Conservation (phyloP, 2,113 vertebrate species). For the Syngnathus scovelli region DNA sequence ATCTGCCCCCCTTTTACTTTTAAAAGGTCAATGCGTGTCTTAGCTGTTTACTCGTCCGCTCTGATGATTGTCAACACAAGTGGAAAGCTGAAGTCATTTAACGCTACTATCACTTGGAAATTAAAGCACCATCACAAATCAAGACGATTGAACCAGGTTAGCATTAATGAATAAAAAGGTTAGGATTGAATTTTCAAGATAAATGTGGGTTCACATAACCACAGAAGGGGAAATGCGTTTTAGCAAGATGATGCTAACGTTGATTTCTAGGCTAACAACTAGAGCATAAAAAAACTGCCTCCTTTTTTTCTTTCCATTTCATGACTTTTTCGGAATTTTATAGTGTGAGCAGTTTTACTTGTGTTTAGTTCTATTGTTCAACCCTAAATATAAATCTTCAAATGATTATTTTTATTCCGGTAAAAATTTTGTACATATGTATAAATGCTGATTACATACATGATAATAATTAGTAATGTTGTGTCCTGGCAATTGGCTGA, state of each 20-base stretch:
- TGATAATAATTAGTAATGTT: constrained; percentile 2
- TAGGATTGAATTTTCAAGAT: constrained; percentile 34
- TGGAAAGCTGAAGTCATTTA: constrained; percentile 44
- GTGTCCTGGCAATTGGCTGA: neutral
- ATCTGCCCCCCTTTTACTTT: constrained; percentile 35
- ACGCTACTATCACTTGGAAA: constrained; percentile 23
- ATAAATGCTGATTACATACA: constrained; percentile 1
- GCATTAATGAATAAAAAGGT: constrained; percentile 25
- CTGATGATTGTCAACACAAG: constrained; percentile 49
- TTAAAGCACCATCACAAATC: neutral
- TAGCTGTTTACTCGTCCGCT: constrained; percentile 52
- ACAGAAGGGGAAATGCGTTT: neutral
- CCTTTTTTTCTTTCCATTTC: neutral
- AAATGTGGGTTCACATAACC: neutral
- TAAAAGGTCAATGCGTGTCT: constrained; percentile 57
- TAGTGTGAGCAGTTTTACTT: neutral
- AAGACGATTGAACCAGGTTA: neutral
- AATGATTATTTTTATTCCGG: constrained; percentile 14
- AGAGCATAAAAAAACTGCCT: neutral
- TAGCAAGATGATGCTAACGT: neutral
- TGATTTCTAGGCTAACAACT: neutral
- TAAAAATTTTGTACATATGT: constrained; percentile 18
- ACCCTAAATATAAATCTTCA: too few species aligned
- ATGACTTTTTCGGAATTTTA: neutral
- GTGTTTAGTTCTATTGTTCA: neutral